phyloP scores from a whole-genome alignment of 2,113 vertebrate species.

The Lepisosteus osseus region DNA sequence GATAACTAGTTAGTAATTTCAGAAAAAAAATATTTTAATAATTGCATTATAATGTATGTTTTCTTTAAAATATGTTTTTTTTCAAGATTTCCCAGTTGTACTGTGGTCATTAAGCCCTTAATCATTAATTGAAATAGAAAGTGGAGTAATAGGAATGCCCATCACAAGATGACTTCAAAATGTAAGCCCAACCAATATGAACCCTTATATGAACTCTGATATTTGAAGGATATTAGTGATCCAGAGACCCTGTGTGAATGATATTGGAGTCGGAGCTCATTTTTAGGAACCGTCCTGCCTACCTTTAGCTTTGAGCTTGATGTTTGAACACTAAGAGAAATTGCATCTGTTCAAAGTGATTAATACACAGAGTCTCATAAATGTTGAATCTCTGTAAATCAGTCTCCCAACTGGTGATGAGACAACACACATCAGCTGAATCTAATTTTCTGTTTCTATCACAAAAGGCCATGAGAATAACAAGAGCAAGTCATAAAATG shows the following conservation, averaged over 20 bases:
- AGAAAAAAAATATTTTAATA: neutral
- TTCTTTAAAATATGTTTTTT: neutral
- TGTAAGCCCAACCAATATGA: no score
- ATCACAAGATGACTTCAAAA: no score
- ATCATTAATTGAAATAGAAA: no score
- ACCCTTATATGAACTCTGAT: no score
- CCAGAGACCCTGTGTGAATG: neutral
- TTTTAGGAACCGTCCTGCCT: neutral
- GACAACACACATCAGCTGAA: conserved; percentile 4
- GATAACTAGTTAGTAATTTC: neutral
- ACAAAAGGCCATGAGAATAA: conserved; percentile 16
- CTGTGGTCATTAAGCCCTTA: no score
- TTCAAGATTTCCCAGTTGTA: no score
- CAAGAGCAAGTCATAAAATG: conserved; percentile 16
- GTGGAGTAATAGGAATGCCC: no score
- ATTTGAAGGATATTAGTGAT: no score
- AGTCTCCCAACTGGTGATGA: conserved; percentile 4
- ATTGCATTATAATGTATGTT: neutral
- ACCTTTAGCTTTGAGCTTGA: neutral
- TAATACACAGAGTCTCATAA: conserved; percentile 15
- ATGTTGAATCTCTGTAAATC: conserved; percentile 22
- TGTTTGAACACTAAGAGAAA: neutral
- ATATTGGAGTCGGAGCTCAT: neutral
- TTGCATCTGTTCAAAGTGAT: conserved; percentile 11
- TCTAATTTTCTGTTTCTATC: conserved; percentile 7